Evolutionary conservation across 2,888 invertebrate species (phyloP).

Genomic region (Apotomis betuletana): DNA sequence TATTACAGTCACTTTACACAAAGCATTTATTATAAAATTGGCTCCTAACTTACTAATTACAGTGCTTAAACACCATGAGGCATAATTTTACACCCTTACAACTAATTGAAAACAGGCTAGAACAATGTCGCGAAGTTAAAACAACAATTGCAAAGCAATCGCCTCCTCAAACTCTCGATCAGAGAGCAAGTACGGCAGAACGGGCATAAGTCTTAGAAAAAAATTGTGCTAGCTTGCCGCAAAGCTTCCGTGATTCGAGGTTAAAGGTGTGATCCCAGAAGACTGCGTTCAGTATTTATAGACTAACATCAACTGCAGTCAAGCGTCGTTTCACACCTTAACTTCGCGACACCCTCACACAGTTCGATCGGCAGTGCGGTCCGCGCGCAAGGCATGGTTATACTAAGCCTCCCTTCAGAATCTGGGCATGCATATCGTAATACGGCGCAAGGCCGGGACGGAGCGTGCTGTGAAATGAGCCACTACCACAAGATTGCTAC

Average conservation of each 20-base stretch:
- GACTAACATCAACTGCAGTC: neutral
- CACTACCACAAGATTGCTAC: neutral
- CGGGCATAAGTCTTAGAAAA: no score
- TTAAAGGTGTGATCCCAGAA: no score
- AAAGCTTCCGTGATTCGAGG: no score
- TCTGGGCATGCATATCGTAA: slow-evolving; percentile 73
- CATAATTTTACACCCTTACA: slow-evolving; percentile 11
- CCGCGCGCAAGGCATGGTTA: slow-evolving; percentile 30
- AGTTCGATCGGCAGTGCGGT: slow-evolving; percentile 21
- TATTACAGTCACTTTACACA: neutral
- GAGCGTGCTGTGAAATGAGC: slow-evolving; percentile 38
- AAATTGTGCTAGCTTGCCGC: no score
- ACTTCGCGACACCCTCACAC: slow-evolving; percentile 18
- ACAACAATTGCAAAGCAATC: neutral
- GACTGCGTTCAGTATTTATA: no score
- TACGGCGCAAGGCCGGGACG: slow-evolving; percentile 45
- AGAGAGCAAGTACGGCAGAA: neutral
- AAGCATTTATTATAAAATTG: neutral
- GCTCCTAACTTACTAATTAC: neutral
- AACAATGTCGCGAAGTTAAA: slow-evolving; percentile 5
- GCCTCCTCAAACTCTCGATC: neutral
- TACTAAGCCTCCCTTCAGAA: slow-evolving; percentile 48
- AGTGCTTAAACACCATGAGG: slow-evolving; percentile 21
- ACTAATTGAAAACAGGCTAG: slow-evolving; percentile 10
- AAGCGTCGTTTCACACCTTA: neutral